Evolutionary conservation across 1,140 invertebrate species (phyloP).

Genomic region (Bombus breviceps): DNA sequence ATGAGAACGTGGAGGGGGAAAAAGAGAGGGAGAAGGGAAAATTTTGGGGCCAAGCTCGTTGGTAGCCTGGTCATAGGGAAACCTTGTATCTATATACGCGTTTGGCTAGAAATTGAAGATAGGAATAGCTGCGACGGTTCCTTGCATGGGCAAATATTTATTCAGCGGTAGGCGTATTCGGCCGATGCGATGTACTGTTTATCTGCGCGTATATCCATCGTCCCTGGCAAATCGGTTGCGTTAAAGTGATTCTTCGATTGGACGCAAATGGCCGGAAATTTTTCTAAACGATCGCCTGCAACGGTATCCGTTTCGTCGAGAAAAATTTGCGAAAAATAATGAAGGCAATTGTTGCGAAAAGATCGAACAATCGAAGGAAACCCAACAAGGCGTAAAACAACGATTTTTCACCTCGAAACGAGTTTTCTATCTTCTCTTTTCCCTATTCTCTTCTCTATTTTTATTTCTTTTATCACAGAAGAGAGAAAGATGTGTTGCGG

Average conservation of each 20-base stretch:
- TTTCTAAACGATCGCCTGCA: not conserved
- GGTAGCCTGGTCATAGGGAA: not conserved
- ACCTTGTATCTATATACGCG: conserved; percentile 25
- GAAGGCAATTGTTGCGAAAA: not conserved
- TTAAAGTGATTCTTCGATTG: conserved; percentile 66
- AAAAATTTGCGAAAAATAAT: not conserved
- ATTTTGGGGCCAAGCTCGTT: conserved; percentile 11
- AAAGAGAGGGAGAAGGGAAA: not conserved
- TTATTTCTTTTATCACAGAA: not conserved
- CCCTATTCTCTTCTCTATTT: not conserved
- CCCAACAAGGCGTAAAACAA: not conserved
- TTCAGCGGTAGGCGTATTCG: conserved; percentile 71
- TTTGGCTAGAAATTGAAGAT: conserved; percentile 62
- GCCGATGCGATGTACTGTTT: conserved; percentile 69
- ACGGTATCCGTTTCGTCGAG: not conserved
- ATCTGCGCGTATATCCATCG: conserved; percentile 74
- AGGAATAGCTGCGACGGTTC: conserved; percentile 67
- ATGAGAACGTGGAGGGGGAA: not conserved
- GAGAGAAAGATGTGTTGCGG: not conserved
- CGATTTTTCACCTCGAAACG: not conserved
- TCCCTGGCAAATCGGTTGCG: conserved; percentile 41
- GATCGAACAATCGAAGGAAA: no score
- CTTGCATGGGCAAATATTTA: conserved; percentile 76
- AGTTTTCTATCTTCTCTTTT: not conserved
- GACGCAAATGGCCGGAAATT: not conserved